Conservation (phyloP, 2,797 vertebrate species). For the Apodemus agrarius region DNA sequence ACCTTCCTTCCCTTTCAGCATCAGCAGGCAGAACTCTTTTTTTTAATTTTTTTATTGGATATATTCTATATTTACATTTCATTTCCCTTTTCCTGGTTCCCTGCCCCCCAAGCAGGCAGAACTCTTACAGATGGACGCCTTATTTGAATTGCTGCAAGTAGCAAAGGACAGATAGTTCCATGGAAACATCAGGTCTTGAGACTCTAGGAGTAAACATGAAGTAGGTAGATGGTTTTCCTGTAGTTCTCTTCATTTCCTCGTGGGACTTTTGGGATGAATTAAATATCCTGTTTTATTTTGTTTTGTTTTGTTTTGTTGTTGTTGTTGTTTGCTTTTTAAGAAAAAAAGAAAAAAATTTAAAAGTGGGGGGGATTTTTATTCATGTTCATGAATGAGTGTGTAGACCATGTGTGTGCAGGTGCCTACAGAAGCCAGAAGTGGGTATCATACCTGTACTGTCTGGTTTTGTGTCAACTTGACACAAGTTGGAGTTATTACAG, state of each 20-base stretch:
- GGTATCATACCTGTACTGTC: too few relatives aligned
- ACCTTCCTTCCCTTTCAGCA: not conserved
- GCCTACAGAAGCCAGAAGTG: not conserved
- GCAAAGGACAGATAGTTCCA: not conserved
- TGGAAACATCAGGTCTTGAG: not conserved
- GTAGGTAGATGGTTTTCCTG: not conserved
- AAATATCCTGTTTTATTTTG: conserved; percentile 74
- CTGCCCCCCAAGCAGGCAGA: conserved; percentile 14
- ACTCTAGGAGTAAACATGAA: not conserved
- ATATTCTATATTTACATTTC: too few relatives aligned
- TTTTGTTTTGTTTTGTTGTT: not conserved
- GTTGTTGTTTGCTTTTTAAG: not conserved
- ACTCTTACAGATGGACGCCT: not conserved
- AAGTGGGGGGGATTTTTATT: not conserved
- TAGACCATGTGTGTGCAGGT: too few relatives aligned
- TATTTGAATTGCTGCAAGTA: conserved; percentile 2
- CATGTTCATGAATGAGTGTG: not conserved
- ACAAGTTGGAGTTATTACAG: too few relatives aligned
- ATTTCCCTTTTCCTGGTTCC: too few relatives aligned
- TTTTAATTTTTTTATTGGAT: too few relatives aligned
- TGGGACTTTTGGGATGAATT: conserved; percentile 59
- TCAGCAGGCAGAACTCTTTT: not conserved
- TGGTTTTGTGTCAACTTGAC: too few relatives aligned
- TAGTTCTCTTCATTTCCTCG: not conserved
- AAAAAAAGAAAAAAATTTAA: too few relatives aligned